Percentiles rank a stretch among this genome's conserved stretches.
These are phyloP conservation scores for Palythoa heliodiscus DNA, from an alignment of 92 coral and sea anemone species.

Conservation along the genomic window DNA sequence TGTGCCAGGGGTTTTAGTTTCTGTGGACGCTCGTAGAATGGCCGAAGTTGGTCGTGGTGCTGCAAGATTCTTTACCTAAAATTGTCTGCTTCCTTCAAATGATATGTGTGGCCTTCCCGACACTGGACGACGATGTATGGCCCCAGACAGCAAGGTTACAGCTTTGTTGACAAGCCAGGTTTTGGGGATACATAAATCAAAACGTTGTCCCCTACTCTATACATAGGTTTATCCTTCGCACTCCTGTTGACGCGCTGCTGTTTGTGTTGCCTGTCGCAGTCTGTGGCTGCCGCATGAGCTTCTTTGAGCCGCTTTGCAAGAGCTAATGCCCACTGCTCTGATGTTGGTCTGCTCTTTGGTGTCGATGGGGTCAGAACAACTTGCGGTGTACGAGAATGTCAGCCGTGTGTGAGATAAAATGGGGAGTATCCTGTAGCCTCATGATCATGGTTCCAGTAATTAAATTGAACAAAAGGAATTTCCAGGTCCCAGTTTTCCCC, in stretches of 20 bases:
- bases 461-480: constrained; percentile 48
- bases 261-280: constrained; percentile 11
- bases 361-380: constrained; percentile 56
- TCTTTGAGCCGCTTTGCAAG: no score
- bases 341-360: no score
- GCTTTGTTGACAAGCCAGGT: constrained; percentile 50
- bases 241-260: constrained; percentile 10
- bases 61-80: constrained; percentile 46
- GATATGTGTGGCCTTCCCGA: constrained; percentile 50
- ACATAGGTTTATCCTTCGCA: constrained; percentile 9
- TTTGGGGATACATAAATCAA: constrained; percentile 51
- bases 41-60: constrained; percentile 54
- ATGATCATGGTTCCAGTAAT: constrained; percentile 62
- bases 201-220: constrained; percentile 49
- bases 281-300: no score
- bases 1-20: no score
- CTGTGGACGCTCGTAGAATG: constrained; percentile 26
- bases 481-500: constrained; percentile 59
- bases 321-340: no score
- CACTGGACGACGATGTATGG: constrained; percentile 56
- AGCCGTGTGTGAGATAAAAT: constrained; percentile 49
- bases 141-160: constrained; percentile 47
- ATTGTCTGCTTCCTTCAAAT: constrained; percentile 42
- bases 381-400: constrained; percentile 25
- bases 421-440: constrained; percentile 53